phyloP scores from a whole-genome alignment of 2,113 vertebrate species.

The Hassar affinis region DNA sequence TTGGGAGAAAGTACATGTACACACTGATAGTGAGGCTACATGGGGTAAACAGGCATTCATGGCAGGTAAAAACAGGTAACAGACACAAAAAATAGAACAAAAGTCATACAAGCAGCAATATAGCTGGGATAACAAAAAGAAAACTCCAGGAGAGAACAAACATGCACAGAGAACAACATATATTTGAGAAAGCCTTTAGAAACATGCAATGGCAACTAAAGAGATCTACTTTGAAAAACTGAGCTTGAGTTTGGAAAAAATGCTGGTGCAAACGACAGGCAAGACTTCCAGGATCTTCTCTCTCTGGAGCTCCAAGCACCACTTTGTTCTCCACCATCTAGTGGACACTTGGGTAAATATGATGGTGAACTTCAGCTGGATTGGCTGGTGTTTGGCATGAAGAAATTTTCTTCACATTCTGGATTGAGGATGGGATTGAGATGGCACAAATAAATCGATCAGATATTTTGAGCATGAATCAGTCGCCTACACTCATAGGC shows the following conservation, averaged over 20 bases:
- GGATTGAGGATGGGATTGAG: neutral
- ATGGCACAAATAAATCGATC: neutral
- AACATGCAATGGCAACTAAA: neutral
- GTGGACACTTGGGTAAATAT: neutral
- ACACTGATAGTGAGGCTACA: neutral
- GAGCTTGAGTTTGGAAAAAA: neutral
- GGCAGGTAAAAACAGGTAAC: neutral
- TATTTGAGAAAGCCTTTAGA: neutral
- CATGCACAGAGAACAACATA: neutral
- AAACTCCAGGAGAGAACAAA: neutral
- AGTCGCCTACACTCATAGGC: neutral
- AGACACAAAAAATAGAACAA: neutral
- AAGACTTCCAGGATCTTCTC: neutral
- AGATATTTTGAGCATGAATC: neutral
- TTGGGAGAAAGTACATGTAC: neutral
- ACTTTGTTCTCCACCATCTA: neutral
- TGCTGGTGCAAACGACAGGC: neutral
- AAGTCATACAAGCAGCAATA: neutral
- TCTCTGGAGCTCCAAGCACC: neutral
- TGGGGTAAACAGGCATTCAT: neutral
- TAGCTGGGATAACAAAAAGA: neutral
- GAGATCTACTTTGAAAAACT: neutral
- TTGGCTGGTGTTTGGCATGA: neutral
- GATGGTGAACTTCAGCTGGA: neutral
- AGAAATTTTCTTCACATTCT: neutral